A percentile compares a stretch with the other conserved stretches of the same genome.
Conservation (phyloP, 1,140 invertebrate genomes). For the Galleria mellonella region DNA sequence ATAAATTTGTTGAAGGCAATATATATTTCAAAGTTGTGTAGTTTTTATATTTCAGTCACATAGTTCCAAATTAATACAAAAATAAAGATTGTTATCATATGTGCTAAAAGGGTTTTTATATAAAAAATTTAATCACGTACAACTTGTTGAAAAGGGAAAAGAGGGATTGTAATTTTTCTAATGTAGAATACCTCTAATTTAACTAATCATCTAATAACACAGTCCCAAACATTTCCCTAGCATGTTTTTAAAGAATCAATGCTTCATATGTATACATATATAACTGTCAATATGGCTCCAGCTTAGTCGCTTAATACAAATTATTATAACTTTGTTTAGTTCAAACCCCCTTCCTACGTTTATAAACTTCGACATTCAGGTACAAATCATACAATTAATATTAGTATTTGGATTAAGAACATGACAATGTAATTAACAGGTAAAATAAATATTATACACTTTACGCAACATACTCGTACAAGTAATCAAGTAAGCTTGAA, state of each 20-base stretch:
- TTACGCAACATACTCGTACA: not conserved
- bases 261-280: constrained; percentile 2
- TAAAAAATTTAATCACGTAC: constrained; percentile 23
- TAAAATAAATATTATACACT: not conserved
- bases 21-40: too few species aligned
- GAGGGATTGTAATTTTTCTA: constrained; percentile 39
- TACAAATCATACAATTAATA: constrained; percentile 42
- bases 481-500: too few species aligned
- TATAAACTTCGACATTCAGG: constrained; percentile 40
- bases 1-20: constrained; percentile 43
- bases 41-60: not conserved
- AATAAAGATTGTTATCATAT: constrained; percentile 7
- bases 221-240: constrained; percentile 57
- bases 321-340: too few species aligned
- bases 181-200: constrained; percentile 48
- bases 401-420: not conserved
- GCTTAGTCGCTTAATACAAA: not conserved
- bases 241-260: constrained; percentile 25
- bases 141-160: constrained; percentile 70
- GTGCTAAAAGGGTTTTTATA: constrained; percentile 8
- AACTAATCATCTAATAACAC: constrained; percentile 68
- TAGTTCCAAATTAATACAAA: constrained; percentile 8
- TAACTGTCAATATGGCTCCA: constrained; percentile 2
- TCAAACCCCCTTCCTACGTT: too few species aligned
- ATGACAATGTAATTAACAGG: too few species aligned